A percentile compares a stretch with the other conserved stretches of the same genome.
Evolutionary conservation across 2,797 vertebrate species (phyloP).

Genomic region (Dryobates pubescens): DNA sequence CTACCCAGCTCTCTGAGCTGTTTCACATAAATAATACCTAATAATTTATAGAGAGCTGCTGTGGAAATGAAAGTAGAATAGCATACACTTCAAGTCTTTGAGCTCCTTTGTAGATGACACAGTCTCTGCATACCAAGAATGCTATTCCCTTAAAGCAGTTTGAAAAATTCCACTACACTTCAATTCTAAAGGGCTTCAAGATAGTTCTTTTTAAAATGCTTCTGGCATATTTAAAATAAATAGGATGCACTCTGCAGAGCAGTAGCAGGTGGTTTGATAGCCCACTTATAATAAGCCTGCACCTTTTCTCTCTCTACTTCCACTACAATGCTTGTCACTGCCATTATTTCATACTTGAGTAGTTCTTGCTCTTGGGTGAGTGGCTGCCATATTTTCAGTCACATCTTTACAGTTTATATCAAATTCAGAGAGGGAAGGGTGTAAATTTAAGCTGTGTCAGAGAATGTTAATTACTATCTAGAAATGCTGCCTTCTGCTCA

Average conservation of each 20-base stretch:
- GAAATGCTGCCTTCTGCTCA: not conserved
- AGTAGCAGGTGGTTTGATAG: not conserved
- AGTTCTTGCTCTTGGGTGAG: not conserved
- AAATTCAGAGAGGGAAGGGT: not conserved
- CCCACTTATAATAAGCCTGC: not conserved
- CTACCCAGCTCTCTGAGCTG: not conserved
- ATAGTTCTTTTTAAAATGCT: slow-evolving; percentile 2
- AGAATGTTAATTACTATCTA: not conserved
- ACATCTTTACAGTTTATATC: not conserved
- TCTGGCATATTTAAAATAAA: slow-evolving; percentile 6
- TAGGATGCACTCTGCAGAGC: not conserved
- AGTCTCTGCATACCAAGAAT: not conserved
- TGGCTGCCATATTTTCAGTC: not conserved
- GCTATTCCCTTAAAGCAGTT: not conserved
- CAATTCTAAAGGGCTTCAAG: not conserved
- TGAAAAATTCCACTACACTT: not conserved
- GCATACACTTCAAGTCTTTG: not conserved
- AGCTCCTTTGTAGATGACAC: not conserved
- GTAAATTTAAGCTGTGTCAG: not conserved
- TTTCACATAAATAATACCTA: not conserved
- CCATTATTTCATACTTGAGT: not conserved
- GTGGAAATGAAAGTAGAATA: not conserved
- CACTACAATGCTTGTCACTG: not conserved
- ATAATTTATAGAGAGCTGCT: not conserved
- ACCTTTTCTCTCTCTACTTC: not conserved